Base-by-base conservation (phyloP, 2,113 vertebrate genomes). In the Pachyramphus minor region DNA sequence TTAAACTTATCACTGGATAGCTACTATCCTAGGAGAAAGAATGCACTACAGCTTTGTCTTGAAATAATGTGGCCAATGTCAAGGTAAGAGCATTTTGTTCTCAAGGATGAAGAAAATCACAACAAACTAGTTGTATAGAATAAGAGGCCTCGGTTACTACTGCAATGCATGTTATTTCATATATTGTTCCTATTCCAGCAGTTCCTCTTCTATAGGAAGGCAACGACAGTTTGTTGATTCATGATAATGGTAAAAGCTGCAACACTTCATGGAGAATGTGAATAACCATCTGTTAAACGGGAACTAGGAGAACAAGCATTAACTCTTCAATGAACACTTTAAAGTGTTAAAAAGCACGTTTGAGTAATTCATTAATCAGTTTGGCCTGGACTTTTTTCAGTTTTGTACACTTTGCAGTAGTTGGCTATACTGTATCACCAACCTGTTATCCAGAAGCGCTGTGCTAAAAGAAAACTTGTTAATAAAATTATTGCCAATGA, bases 171-270 rank as follows among this genome's bases (percentile, higher is more conserved):
- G 5, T 56, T 52, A 84, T 58, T 89, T 94, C 71, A 56, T 19
- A 28, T 35, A 55, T 12, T 66, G 69, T 35, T 85, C 23, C 25
- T 49, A 62, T 10, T 24, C 42, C 31, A 73, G 69, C 15, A 73
- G 52, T 78, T 93, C 69, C 5, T 22, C 55, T 73, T 90, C 53
- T 33, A 39, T 45, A 87, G 56, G 53, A 90, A 90, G 68, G 45
- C 45, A 71, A 80, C 42, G 35, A 47, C 52, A 83, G 30, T 64
- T 80, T 79, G 84, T 44, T 95, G 92, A 95, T 89, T 94, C 89
- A 96, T 1, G 30, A 41, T 77, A 90, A 93, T 55, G 52, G 28
- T 64, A 75, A 78, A 84, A 79, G 66, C 83, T 67, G 56, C 71
- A 75, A 87, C 76, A 52, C 59, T 96, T 79, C 52, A 84, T 41